Conservation (phyloP, 2,888 invertebrate genomes). For the Agriopis leucophaearia region DNA sequence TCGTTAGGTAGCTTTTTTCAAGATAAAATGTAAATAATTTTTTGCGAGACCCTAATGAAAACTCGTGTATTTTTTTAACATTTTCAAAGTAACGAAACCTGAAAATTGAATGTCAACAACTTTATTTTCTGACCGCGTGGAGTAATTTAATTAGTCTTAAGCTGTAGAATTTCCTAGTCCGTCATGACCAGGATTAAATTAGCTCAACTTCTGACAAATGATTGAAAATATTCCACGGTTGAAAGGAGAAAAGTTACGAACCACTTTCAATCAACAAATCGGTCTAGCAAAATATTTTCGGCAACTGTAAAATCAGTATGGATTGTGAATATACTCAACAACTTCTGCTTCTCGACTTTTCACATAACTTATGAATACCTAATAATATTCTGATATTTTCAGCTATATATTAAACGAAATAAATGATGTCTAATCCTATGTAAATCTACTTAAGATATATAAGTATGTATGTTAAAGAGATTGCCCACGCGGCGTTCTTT, state of each 20-base stretch:
- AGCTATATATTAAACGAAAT: too few relatives aligned
- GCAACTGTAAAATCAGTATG: slow-evolving; percentile 4
- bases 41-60: background rate
- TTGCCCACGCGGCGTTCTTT: too few relatives aligned
- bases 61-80: background rate
- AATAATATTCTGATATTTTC: too few relatives aligned
- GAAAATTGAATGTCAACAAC: slow-evolving; percentile 19
- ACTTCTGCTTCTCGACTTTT: too few relatives aligned
- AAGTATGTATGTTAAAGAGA: too few relatives aligned
- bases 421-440: too few relatives aligned
- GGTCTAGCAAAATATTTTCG: slow-evolving; percentile 18
- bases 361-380: too few relatives aligned
- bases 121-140: slow-evolving; percentile 1
- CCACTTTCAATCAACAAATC: slow-evolving; percentile 19
- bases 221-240: slow-evolving; percentile 22
- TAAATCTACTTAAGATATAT: too few relatives aligned
- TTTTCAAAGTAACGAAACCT: slow-evolving; percentile 1
- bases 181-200: slow-evolving; percentile 15
- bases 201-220: slow-evolving; percentile 22
- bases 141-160: slow-evolving; percentile 21
- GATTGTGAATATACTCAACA: background rate
- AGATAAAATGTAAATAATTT: background rate
- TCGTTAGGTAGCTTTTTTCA: background rate
- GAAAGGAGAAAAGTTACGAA: slow-evolving; percentile 25
- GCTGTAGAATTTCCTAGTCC: slow-evolving; percentile 17